Base-by-base conservation (phyloP, 2,888 invertebrate species). In the Hypsopygia costalis region DNA sequence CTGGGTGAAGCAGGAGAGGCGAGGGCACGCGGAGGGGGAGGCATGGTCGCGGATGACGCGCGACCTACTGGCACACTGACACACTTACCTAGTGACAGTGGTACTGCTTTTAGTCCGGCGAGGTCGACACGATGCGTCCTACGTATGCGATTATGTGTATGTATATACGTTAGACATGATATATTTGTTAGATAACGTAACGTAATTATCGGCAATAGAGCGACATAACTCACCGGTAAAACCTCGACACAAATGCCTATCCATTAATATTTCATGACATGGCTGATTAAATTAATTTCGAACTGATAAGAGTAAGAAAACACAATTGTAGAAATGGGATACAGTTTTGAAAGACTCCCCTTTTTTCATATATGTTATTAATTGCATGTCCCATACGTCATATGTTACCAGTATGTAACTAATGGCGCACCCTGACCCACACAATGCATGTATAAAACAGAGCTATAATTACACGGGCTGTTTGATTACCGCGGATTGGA, bases 51-150 rank as follows among this genome's bases (percentile, higher is more conserved):
- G 66, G 80, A 78, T 86, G 86, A 86, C 87, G 87, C 86, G 85
- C 83, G 88, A 68, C 89, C 89, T 67, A 88, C 85, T 89, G 85
- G 73, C 89, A 74, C 74, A 89, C 82, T 89, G 83, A 85, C 88
- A 85, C 85, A 89, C 81, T 89, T 86, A 86, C 88, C 88, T 65
- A 87, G 72, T 89, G 89, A 86, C 89, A 87, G 83, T 89, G 89
- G 82, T 78, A 86, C 87, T 87, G 78, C 85, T 86, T 86, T 86
- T 81, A 81, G 83, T 81, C 59, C 73, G 85, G 43, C 86, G 86
- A 87, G 87, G 87, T 80, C 87, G 72, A 49, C 62, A 55, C 66
- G 67, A 79, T 76, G 75, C 79, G 78, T 82, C 79, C 75, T 80
- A 81, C 71, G 65, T 74, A 58, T 73, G 67, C 62, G 58, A 61